Base-by-base conservation (phyloP, 2,113 vertebrate species). In the Candoia aspera region DNA sequence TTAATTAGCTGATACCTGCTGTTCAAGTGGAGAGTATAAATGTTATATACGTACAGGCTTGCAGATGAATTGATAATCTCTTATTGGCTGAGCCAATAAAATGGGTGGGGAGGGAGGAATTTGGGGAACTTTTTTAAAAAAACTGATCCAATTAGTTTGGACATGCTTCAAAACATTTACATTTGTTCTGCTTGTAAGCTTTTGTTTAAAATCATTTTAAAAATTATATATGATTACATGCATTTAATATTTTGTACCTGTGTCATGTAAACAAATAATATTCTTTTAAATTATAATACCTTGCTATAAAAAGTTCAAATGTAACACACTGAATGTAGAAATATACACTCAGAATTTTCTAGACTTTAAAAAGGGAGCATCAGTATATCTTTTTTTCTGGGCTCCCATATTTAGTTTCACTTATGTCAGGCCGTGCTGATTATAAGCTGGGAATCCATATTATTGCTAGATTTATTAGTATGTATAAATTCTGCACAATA, bases 141-240 rank as follows among this genome's bases (percentile, higher is more conserved):
- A 93, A 88, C 37, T 15, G 55, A 84, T 57, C 64, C 42, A 62
- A 54, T 84, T 60, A 92, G n/a, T 88, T 84, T 88, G 57, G 55
- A 88, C 57, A 95, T 58, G 58, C 96, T 93, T 94, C 42, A 95
- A 86, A 96, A 90, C n/a, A 92, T 11, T 85, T 86, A 11, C 91
- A 23, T 88, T 68, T 95, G 54, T 89, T 54, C 84, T 93, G 49
- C 12, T 33, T 92, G 90, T 12, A 93, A 5, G 79, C 91, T 96
- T 93, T 86, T 49, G 62, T 89, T 95, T 89, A 55, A 10, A 10
- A 2, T 93, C 55, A 0, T 79, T 79, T 79, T 42, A 79, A 79
- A 42, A 87, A 4, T 4, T 83, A 24, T 64, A 33, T 8, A 13
- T 10, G 4, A 84, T 88, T 92, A 60, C 33, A 21, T 37, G 60